phyloP scores from a whole-genome alignment of 2,113 vertebrate species.

The Zosterops pallidus region DNA sequence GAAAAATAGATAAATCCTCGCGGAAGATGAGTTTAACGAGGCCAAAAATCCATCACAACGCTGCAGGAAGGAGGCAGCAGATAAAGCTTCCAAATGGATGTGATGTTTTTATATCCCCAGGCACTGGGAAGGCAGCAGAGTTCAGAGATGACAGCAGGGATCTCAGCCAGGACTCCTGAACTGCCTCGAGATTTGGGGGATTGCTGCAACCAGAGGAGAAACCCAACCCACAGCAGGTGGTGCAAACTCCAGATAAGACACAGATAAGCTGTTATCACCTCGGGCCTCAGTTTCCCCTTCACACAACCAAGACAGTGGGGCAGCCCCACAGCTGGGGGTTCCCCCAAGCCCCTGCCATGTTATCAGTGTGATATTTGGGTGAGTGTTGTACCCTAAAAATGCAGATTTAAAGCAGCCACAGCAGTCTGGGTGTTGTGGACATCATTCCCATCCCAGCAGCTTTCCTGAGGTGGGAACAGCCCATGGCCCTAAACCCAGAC shows the following conservation, averaged over 20 bases:
- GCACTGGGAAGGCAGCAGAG: neutral
- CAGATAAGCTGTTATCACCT: neutral
- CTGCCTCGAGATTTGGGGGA: neutral
- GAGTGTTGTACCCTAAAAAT: neutral
- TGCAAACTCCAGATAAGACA: neutral
- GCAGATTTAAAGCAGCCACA: neutral
- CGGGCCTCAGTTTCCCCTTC: neutral
- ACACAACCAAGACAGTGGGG: neutral
- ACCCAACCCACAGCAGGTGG: neutral
- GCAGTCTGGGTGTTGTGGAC: fast-evolving
- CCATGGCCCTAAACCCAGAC: neutral
- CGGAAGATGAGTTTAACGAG: neutral
- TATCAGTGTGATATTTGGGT: no score
- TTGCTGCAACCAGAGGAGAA: neutral
- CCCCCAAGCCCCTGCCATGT: neutral
- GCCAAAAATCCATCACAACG: neutral
- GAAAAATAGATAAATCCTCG: constrained; percentile 8
- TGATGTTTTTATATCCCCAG: neutral
- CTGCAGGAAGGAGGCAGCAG: neutral
- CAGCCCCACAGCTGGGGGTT: neutral
- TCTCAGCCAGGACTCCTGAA: neutral
- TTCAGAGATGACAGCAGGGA: neutral
- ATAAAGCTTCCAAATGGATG: neutral
- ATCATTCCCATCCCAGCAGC: neutral
- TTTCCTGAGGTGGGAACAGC: neutral